Evolutionary conservation across 2,797 vertebrate species (phyloP).

Genomic region (Microcaecilia unicolor): DNA sequence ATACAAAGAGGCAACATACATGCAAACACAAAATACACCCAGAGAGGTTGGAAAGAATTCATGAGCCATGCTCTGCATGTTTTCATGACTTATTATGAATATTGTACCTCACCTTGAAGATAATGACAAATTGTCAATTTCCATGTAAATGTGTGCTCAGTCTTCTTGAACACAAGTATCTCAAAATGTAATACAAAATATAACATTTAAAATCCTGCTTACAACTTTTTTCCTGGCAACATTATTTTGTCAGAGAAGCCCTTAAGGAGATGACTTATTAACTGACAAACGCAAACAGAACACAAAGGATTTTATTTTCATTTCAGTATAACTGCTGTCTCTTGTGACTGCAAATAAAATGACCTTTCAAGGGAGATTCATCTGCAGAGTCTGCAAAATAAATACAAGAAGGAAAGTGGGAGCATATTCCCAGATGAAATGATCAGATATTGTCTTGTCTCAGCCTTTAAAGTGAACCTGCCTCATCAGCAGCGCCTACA

Average conservation of each 20-base stretch:
- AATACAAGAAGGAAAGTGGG: not conserved
- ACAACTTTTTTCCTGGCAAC: too few relatives aligned
- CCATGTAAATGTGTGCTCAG: not conserved
- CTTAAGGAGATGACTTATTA: slow-evolving; percentile 8
- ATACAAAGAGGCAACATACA: too few relatives aligned
- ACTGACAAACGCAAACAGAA: slow-evolving; percentile 11
- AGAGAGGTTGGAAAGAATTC: too few relatives aligned
- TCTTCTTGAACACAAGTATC: not conserved
- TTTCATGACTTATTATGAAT: too few relatives aligned
- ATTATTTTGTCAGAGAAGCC: not conserved
- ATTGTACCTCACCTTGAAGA: too few relatives aligned
- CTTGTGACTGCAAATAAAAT: not conserved
- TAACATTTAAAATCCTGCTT: not conserved
- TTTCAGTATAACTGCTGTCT: slow-evolving; percentile 1
- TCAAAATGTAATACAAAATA: not conserved
- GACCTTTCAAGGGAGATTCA: not conserved
- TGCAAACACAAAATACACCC: too few relatives aligned
- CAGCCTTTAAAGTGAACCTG: not conserved
- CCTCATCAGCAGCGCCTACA: not conserved
- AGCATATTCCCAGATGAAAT: not conserved
- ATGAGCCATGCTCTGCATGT: too few relatives aligned
- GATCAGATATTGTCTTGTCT: not conserved
- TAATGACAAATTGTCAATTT: too few relatives aligned
- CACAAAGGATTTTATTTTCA: not conserved
- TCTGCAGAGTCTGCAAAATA: not conserved